Evolutionary conservation across 2,888 invertebrate genomes (phyloP), one percentile per base, ranked within the genome.

Genomic region (Mesoligia furuncula): DNA sequence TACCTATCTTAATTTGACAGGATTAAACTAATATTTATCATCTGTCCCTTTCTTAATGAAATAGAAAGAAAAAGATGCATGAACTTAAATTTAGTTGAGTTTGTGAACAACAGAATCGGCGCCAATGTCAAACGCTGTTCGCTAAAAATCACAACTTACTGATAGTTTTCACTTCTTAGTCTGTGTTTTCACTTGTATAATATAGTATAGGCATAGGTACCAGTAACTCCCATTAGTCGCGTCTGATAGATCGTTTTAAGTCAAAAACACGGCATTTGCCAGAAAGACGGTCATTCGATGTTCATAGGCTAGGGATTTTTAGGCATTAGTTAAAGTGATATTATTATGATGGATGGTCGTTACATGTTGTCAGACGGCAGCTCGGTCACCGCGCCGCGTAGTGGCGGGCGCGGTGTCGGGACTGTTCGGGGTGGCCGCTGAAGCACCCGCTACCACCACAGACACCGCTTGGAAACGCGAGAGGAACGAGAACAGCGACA

Each of bases 401-500:
- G 95, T 95, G 61, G 95, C 94, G 0, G 96, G 96, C 27, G 96
- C 97, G 0, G 94, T 96, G 71, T 95, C 96, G 1, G 96, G 96
- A 0, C 85, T 96, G 79, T 96, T 96, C 87, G 97, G 96, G 0
- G 96, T 97, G 72, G 97, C 93, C 31, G 95, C 94, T 79, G 96
- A 97, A 90, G 95, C 96, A 81, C 97, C 93, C 73, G 93, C 92
- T 62, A 92, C 91, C 72, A 92, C 91, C 72, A 93, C 93, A 24
- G 96, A 93, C 88, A 93, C 93, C 67, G 96, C 93, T 54, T 95
- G 95, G 95, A 91, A 94, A 75, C 95, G 93, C 71, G 96, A 95
- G 69, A 91, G 96, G 3, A 95, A 95, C 54, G 96, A 95, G 39
- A 97, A 97, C 27, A 98, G 97, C 84, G 98, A 98, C 90, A 98